Evolutionary conservation across 2,888 invertebrate species (phyloP), one percentile per base, ranked within the genome.

Genomic region (Andrena camellia): DNA sequence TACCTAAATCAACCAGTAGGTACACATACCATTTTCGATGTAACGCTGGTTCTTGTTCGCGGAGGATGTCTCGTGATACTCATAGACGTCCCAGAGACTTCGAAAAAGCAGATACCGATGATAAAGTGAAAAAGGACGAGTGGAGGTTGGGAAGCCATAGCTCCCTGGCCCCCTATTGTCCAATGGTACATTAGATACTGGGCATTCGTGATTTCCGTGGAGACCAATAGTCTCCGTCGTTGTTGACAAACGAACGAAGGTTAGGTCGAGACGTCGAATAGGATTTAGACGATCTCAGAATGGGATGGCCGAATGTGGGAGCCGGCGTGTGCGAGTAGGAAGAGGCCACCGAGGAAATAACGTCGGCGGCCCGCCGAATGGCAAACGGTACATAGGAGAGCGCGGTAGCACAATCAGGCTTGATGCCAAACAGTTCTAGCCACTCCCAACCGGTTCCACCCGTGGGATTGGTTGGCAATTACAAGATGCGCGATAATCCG

Each of bases 401-500:
- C 86, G 84, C 87, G 85, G 88, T 88, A 88, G 92, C 90, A 92
- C 93, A 93, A 93, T 93, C 93, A 93, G 93, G 93, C 93, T 93
- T 92, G 92, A 93, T 93, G 93, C 93, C 93, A 93, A 93, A 93
- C 92, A 91, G 90, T 92, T 90, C 90, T 89, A 91, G 90, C 90
- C 90, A 88, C 91, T 90, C 89, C 87, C 89, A 89, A 90, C 92
- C 83, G 90, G 89, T 90, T 90, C 85, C 90, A 89, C 91, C 92
- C 91, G 89, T 90, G 92, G 93, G 92, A 93, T 93, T 93, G 93
- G 93, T 93, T 93, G 93, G 93, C 93, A 94, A 94, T 94, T 94
- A 94, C 93, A 93, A 93, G 93, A 94, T 94, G 92, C 93, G 93
- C 93, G 93, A 94, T 93, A 93, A 94, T 94, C 93, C 93, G 91